Conservation (phyloP, 2,113 vertebrate genomes). For the Daboia siamensis region DNA sequence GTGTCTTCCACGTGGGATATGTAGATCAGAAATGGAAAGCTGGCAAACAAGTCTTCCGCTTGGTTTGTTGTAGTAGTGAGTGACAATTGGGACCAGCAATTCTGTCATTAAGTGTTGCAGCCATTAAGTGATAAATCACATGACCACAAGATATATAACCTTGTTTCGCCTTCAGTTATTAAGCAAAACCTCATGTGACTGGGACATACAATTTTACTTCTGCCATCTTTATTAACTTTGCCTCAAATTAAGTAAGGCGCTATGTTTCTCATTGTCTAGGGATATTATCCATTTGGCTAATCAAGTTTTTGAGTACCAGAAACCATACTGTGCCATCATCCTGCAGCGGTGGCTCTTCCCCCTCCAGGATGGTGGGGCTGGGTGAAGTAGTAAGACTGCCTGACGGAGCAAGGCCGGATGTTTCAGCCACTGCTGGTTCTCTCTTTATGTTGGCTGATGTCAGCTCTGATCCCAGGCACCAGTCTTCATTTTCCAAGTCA, state of each 20-base stretch:
- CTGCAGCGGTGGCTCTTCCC: constrained; percentile 56
- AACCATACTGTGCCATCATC: constrained; percentile 51
- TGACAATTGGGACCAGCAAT: background rate
- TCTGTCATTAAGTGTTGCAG: background rate
- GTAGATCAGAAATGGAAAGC: background rate
- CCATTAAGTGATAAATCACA: background rate
- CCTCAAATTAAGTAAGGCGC: background rate
- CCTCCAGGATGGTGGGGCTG: constrained; percentile 52
- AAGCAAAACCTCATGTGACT: background rate
- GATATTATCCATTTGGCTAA: background rate
- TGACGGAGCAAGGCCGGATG: constrained; percentile 79
- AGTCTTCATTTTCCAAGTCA: constrained; percentile 84
- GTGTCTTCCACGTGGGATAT: background rate
- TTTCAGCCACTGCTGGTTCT: constrained; percentile 77
- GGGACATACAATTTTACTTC: background rate
- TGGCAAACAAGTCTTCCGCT: background rate
- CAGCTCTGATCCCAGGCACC: constrained; percentile 82
- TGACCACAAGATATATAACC: background rate
- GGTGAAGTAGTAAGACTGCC: constrained; percentile 76
- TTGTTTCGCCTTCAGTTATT: background rate
- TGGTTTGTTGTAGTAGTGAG: background rate
- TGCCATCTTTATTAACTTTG: background rate
- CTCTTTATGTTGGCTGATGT: constrained; percentile 78
- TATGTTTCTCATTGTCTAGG: no score
- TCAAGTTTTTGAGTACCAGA: background rate